Evolutionary conservation across 2,888 invertebrate genomes (phyloP).

Genomic region (Stenodema calcarata): DNA sequence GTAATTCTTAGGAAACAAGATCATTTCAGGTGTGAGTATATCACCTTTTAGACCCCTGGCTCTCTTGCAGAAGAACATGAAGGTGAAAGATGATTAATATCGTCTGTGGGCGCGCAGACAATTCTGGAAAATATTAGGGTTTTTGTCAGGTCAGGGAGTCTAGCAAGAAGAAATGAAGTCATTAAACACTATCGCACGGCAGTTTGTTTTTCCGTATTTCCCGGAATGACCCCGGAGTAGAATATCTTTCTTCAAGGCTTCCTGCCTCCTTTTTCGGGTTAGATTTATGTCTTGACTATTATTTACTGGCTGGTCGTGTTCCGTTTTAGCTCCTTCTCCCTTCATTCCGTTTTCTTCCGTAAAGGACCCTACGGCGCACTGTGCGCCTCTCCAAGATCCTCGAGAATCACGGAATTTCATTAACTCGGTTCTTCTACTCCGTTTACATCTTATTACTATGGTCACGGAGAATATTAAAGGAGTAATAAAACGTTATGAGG

Average conservation of each 20-base stretch:
- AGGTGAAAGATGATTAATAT: constrained; percentile 16
- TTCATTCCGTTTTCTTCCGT: background rate
- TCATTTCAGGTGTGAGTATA: background rate
- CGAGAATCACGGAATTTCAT: background rate
- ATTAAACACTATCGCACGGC: constrained; percentile 38
- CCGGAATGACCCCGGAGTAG: background rate
- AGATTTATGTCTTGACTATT: constrained; percentile 18
- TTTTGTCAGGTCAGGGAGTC: constrained; percentile 31
- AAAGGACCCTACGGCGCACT: background rate
- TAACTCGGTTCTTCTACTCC: background rate
- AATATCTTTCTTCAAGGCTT: constrained; percentile 38
- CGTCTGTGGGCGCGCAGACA: background rate
- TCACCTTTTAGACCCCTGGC: background rate
- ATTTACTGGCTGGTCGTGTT: constrained; percentile 30
- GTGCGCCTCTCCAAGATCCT: background rate
- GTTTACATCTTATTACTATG: background rate
- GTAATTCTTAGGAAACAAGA: background rate
- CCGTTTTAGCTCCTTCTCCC: background rate
- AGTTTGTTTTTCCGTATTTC: constrained; percentile 34
- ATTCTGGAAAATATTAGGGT: constrained; percentile 1
- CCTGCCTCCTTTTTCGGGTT: constrained; percentile 22
- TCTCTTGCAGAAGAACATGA: background rate
- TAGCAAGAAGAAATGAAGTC: constrained; percentile 25
- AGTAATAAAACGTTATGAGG: background rate
- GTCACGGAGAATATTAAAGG: background rate